A percentile compares a stretch with the other conserved stretches of the same genome.
These are phyloP conservation scores for Anoplophora glabripennis DNA, from an alignment of 1,140 invertebrate genomes.

Conservation along the genomic window DNA sequence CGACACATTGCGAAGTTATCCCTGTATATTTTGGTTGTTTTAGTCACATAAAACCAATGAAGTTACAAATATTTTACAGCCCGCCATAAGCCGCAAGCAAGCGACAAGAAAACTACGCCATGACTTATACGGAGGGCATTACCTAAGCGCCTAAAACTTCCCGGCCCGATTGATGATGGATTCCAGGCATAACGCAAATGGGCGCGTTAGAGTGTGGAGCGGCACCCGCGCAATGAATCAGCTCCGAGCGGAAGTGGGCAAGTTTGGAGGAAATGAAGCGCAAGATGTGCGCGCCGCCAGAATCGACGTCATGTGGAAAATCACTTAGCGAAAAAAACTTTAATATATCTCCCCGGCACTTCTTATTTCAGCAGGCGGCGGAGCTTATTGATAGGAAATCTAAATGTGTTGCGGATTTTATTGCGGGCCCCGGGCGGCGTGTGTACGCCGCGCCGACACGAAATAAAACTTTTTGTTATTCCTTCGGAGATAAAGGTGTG, in stretches of 20 bases:
- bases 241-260: not conserved
- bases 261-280: slow-evolving; percentile 4
- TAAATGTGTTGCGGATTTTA: slow-evolving; percentile 5
- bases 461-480: too few relatives aligned
- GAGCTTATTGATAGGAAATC: slow-evolving; percentile 6
- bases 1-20: too few relatives aligned
- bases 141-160: too few relatives aligned
- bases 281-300: not conserved
- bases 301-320: slow-evolving; percentile 5
- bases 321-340: slow-evolving; percentile 2
- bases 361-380: not conserved
- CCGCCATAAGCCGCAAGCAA: too few relatives aligned
- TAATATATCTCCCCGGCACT: slow-evolving; percentile 4
- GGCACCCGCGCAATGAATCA: slow-evolving; percentile 1
- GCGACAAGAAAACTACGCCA: too few relatives aligned
- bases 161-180: too few relatives aligned
- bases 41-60: too few relatives aligned
- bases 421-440: not conserved
- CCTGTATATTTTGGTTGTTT: too few relatives aligned
- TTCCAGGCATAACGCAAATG: not conserved
- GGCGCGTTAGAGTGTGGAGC: not conserved
- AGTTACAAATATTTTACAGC: too few relatives aligned
- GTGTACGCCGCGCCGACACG: too few relatives aligned
- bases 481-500: too few relatives aligned
- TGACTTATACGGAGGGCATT: too few relatives aligned